phyloP scores from a whole-genome alignment of 2,113 vertebrate species.

The Lipophrys pholis region DNA sequence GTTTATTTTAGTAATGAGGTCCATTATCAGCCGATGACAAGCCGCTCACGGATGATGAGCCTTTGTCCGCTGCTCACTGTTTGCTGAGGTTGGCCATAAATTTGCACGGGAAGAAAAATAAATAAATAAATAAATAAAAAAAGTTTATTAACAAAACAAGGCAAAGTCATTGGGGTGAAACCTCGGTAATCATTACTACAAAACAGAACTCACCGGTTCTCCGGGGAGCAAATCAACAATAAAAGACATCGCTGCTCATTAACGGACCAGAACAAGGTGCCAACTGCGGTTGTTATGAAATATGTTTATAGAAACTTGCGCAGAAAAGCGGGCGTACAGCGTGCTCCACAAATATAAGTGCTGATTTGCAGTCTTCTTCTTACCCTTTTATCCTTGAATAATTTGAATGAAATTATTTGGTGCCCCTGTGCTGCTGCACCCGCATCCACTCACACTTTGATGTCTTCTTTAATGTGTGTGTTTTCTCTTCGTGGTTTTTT shows the following conservation, averaged over 20 bases:
- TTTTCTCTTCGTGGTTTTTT: background rate
- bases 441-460: slow-evolving; percentile 75
- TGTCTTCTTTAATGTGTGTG: slow-evolving; percentile 67
- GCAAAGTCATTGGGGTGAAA: slow-evolving; percentile 63
- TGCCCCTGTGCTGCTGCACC: slow-evolving; percentile 42
- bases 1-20: slow-evolving; percentile 35
- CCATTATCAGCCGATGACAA: slow-evolving; percentile 40
- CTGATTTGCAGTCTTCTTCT: slow-evolving; percentile 73
- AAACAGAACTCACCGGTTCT: slow-evolving; percentile 52
- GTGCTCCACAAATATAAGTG: slow-evolving; percentile 70
- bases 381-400: slow-evolving; percentile 75
- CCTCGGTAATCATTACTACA: slow-evolving; percentile 53
- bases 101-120: slow-evolving; percentile 37
- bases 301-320: slow-evolving; percentile 66
- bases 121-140: no score
- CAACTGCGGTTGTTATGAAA: slow-evolving; percentile 55
- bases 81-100: slow-evolving; percentile 40
- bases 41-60: slow-evolving; percentile 21
- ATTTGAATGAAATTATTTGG: slow-evolving; percentile 65
- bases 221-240: slow-evolving; percentile 57
- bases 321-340: slow-evolving; percentile 42
- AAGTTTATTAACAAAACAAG: slow-evolving; percentile 55
- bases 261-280: slow-evolving; percentile 51
- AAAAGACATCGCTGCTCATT: slow-evolving; percentile 65
- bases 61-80: slow-evolving; percentile 25